Percentiles rank a stretch among this genome's conserved stretches.
phyloP scores from a whole-genome alignment of 2,888 invertebrate genomes.

The Phrixothrix hirtus region DNA sequence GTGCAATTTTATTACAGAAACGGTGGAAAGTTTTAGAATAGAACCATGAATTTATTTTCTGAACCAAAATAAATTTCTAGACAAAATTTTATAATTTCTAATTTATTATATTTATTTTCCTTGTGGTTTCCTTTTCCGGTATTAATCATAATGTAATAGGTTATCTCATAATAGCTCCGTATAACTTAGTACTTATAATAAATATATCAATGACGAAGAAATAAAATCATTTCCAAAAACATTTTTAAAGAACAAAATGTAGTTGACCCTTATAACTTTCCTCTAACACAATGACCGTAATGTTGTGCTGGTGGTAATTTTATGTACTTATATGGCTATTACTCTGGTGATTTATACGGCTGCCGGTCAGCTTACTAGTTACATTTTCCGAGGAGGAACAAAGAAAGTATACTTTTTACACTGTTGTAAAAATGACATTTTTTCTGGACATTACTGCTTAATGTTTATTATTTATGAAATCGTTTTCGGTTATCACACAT shows the following conservation, averaged over 20 bases:
- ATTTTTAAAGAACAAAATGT: conserved; percentile 32
- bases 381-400: conserved; percentile 25
- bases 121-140: background rate
- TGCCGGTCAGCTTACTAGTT: conserved; percentile 33
- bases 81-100: conserved; percentile 5
- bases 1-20: conserved; percentile 34
- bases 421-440: conserved; percentile 28
- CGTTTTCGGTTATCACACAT: conserved; percentile 12
- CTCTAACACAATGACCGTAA: conserved; percentile 37
- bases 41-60: conserved; percentile 21
- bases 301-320: conserved; percentile 38
- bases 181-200: no score
- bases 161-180: no score
- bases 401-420: conserved; percentile 29
- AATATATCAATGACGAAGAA: conserved; percentile 6
- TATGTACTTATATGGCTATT: conserved; percentile 42
- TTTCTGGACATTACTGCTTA: conserved; percentile 24
- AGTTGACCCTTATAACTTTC: conserved; percentile 33
- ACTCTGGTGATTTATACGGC: conserved; percentile 38
- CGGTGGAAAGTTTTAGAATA: conserved; percentile 24
- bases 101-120: background rate
- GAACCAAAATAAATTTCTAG: conserved; percentile 24
- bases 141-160: no score
- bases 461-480: conserved; percentile 29
- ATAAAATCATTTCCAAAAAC: conserved; percentile 24